These are phyloP conservation scores for Cephus pygmeus DNA, from an alignment of 2,888 invertebrate genomes.

Conservation along the genomic window DNA sequence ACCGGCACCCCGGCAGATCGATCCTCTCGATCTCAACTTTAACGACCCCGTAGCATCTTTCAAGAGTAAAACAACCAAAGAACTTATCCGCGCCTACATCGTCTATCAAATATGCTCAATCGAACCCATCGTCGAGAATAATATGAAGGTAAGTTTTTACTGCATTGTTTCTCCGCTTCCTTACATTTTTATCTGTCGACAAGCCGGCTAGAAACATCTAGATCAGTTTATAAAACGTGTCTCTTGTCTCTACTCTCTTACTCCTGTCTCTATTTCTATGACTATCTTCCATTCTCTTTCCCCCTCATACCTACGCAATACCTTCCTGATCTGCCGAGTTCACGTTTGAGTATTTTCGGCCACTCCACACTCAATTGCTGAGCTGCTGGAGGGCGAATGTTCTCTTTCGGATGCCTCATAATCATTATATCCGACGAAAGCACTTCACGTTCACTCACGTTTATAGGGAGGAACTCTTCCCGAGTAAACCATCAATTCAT, in stretches of 20 bases:
- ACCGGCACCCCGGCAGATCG: slow-evolving; percentile 63
- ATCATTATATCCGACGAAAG: neutral
- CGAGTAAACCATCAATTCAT: neutral
- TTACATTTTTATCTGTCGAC: neutral
- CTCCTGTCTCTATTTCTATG: neutral
- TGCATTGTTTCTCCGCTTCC: neutral
- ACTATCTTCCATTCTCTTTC: neutral
- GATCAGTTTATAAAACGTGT: neutral
- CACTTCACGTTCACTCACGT: neutral
- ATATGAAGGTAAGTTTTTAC: slow-evolving; percentile 83
- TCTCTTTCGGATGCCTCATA: neutral
- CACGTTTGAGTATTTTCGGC: neutral
- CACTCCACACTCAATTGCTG: neutral
- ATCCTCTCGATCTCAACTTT: slow-evolving; percentile 87
- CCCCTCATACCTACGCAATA: neutral
- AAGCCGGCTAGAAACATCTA: neutral
- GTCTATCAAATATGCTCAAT: slow-evolving; percentile 93
- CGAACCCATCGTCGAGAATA: slow-evolving; percentile 89
- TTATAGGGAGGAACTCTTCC: neutral
- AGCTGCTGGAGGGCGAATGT: neutral
- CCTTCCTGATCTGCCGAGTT: neutral
- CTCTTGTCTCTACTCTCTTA: neutral
- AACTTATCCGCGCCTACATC: slow-evolving; percentile 88
- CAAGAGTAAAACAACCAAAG: slow-evolving; percentile 94
- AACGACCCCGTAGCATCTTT: slow-evolving; percentile 91